Base-by-base conservation (phyloP, 2,797 vertebrate species). In the Pangasius larnaudii region DNA sequence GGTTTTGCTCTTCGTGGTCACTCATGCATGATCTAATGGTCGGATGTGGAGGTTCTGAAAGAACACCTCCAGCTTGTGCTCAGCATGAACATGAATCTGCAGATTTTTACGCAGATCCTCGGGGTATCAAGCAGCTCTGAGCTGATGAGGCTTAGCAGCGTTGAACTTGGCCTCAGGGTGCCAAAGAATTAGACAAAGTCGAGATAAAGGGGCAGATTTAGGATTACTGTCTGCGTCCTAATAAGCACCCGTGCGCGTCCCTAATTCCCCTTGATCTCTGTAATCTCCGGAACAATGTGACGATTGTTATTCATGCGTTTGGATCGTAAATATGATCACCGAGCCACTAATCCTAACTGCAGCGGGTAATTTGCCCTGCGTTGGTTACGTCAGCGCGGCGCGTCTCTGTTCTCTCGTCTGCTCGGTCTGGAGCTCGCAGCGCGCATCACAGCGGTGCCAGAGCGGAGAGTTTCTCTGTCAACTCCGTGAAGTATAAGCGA, bases 291-390 rank as follows among this genome's bases (percentile, higher is more conserved):
- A 92, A 65, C 59, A 46, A 84, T 46, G 79, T 63, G 24, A 39
- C 46, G 56, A 90, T 91, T 93, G 88, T 91, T 88, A 92, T 92
- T 94, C 91, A 93, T 92, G 90, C 88, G 92, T 93, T 93, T 91
- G 93, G 91, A 92, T 92, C 63, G 83, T 75, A 81, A 87, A 77
- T 86, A 92, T 93, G 92, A 93, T 93, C 91, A 88, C 88, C 80
- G 87, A 85, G 85, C 42, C 91, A 91, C 89, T 93, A 91, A 94
- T 94, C 90, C 92, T 92, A 91, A 92, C 86, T 90, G 91, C 88
- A 93, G 89, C 89, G 88, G 91, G 92, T 87, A 49, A 91, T 90
- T 92, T 90, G 87, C 87, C 88, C 87, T 79, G 19, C 81, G 86
- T 78, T 79, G 61, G 88, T 93, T 91, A 94, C 93, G 93, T 95